Evolutionary conservation across 2,797 vertebrate genomes (phyloP), one percentile per base, ranked within the genome.

Genomic region (Valencia hispanica): DNA sequence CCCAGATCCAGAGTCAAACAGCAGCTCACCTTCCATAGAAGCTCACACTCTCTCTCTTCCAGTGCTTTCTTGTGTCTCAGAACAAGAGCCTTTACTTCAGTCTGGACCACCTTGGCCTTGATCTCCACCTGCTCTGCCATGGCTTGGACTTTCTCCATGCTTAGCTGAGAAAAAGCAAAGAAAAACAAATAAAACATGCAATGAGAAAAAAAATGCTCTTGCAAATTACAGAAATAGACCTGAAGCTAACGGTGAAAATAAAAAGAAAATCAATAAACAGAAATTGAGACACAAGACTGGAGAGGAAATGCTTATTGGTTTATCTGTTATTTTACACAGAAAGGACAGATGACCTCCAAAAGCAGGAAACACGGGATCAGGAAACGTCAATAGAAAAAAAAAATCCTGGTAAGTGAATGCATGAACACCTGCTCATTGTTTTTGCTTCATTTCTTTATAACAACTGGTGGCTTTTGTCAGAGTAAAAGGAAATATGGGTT

Each of bases 61-160:
- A 99, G 93, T 47, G 97, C 98, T 87, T 99, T 98, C 94, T 97
- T 98, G 68, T 99, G 97, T 79, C 97, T 93, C 0, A 97, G 96
- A 0, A 98, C 97, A 32, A 99, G 97, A 0, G 97, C 97, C 90
- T 99, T 99, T 81, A 99, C 98, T 93, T 99, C 98, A 0, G 97
- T 96, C 92, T 99, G 98, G 11, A 99, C 97, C 91, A 99, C 96
- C 90, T 99, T 98, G 0, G 98, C 97, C 90, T 99, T 99, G 94
- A 99, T 97, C 93, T 99, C 98, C 75, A 99, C 98, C 91, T 99
- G 97, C 85, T 99, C 98, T 0, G 97, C 98, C 92, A 99, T 97
- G 22, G 98, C 96, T 93, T 99, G 97, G 78, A 97, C 97, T 84
- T 99, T 98, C 85, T 99, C 98, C 84, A 99, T 98, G 90, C 98